These are phyloP conservation scores for Zosterops borbonicus DNA, from an alignment of 2,113 vertebrate genomes.

Conservation along the genomic window DNA sequence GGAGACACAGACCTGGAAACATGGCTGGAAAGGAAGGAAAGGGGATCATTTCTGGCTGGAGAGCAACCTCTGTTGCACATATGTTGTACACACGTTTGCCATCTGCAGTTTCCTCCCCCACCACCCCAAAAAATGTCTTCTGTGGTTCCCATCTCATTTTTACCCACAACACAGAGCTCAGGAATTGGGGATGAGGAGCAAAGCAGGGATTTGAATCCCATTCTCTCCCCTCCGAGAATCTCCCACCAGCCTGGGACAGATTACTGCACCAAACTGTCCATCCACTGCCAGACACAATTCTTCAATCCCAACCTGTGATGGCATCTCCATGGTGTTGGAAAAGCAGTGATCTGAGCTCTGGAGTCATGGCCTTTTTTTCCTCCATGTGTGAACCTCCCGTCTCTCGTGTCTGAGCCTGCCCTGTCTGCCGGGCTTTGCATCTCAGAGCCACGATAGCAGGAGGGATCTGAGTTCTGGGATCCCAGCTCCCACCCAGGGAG, in stretches of 20 bases:
- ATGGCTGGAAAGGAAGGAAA: conserved; percentile 71
- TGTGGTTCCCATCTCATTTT: conserved; percentile 7
- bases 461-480: background rate
- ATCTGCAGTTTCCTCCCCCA: background rate
- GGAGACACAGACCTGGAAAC: conserved; percentile 89
- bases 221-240: background rate
- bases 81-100: background rate
- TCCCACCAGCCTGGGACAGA: background rate
- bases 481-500: conserved; percentile 16
- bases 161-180: conserved; percentile 39
- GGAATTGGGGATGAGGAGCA: background rate
- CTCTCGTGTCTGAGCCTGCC: conserved; percentile 33
- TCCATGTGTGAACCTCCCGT: background rate
- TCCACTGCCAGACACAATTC: background rate
- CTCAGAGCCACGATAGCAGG: rapidly evolving
- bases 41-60: background rate
- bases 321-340: background rate
- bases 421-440: conserved; percentile 16
- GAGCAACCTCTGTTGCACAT: background rate
- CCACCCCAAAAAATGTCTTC: background rate
- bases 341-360: rapidly evolving
- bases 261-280: background rate
- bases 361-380: background rate
- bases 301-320: rapidly evolving
- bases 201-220: background rate